Conservation (phyloP, 2,797 vertebrate genomes). For the Muraenolepis orangiensis region DNA sequence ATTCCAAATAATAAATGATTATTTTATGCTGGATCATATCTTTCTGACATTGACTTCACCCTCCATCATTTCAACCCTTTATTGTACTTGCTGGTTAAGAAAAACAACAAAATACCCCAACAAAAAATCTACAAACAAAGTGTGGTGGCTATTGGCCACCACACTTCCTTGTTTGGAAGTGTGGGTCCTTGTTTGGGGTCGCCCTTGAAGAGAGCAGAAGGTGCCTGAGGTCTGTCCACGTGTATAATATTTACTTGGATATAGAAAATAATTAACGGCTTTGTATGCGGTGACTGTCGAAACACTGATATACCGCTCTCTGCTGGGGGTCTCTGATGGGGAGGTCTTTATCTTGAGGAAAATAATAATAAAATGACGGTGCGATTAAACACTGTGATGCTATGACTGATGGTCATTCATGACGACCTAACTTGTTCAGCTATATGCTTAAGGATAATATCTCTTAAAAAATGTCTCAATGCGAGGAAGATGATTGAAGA, state of each 20-base stretch:
- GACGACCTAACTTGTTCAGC: too few relatives aligned
- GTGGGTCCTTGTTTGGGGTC: not conserved
- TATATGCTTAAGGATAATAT: too few relatives aligned
- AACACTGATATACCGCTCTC: conserved; percentile 30
- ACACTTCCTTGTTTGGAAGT: conserved; percentile 29
- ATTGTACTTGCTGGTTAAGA: not conserved
- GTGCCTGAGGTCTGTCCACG: conserved; percentile 32
- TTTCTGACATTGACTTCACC: not conserved
- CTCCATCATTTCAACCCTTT: conserved; percentile 18
- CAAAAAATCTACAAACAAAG: conserved; percentile 19
- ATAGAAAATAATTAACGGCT: conserved; percentile 71
- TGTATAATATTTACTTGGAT: conserved; percentile 76
- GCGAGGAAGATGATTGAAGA: too few relatives aligned
- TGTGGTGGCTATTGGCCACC: conserved; percentile 25
- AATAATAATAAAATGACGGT: not conserved
- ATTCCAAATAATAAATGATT: conserved; percentile 14
- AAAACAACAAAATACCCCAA: conserved; percentile 24
- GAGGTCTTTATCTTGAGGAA: conserved; percentile 44
- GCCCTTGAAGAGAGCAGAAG: conserved; percentile 65
- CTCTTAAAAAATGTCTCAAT: too few relatives aligned
- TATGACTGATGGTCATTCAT: conserved; percentile 55
- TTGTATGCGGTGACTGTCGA: conserved; percentile 54
- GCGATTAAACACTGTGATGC: conserved; percentile 64
- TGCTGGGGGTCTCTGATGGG: conserved; percentile 48
- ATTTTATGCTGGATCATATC: conserved; percentile 2